A percentile compares a stretch with the other conserved stretches of the same genome.
phyloP scores from a whole-genome alignment of 2,113 vertebrate species.

The Osmerus eperlanus region DNA sequence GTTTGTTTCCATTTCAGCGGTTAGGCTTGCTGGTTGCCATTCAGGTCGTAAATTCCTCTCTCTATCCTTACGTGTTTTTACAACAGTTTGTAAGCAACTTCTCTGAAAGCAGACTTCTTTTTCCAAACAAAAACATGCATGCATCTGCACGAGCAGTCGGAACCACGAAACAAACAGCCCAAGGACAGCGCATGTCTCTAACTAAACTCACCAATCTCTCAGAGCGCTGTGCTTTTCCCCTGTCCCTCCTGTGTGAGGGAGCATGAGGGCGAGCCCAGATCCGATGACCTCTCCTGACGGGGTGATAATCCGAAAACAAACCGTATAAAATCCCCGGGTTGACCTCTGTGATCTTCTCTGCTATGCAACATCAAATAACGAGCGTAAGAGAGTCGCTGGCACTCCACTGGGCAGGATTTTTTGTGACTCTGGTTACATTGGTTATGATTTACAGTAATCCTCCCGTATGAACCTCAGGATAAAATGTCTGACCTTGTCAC shows the following conservation, averaged over 20 bases:
- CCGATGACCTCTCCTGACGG: constrained; percentile 46
- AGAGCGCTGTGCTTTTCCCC: not conserved
- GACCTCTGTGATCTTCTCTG: constrained; percentile 50
- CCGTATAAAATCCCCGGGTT: constrained; percentile 58
- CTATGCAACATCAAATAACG: constrained; percentile 51
- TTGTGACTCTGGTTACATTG: constrained; percentile 67
- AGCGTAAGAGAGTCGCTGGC: constrained; percentile 25
- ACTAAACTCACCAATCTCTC: too few species aligned
- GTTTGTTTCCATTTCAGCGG: constrained; percentile 10
- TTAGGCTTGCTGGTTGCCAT: not conserved
- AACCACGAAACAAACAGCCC: too few species aligned
- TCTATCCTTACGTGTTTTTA: not conserved
- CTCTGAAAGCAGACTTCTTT: too few species aligned
- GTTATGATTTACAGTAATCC: constrained; percentile 60
- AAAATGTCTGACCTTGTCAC: constrained; percentile 41
- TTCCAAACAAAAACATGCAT: too few species aligned
- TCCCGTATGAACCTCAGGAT: constrained; percentile 41
- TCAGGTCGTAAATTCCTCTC: not conserved
- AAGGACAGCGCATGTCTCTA: not conserved
- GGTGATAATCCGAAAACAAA: constrained; percentile 76
- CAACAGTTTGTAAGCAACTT: not conserved
- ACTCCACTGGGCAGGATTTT: constrained; percentile 65
- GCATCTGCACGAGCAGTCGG: too few species aligned
- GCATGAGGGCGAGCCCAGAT: constrained; percentile 23
- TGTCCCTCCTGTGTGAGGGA: constrained; percentile 6